Evolutionary conservation across 1,140 invertebrate genomes (phyloP), one percentile per base, ranked within the genome.

Genomic region (Drosophila miranda): DNA sequence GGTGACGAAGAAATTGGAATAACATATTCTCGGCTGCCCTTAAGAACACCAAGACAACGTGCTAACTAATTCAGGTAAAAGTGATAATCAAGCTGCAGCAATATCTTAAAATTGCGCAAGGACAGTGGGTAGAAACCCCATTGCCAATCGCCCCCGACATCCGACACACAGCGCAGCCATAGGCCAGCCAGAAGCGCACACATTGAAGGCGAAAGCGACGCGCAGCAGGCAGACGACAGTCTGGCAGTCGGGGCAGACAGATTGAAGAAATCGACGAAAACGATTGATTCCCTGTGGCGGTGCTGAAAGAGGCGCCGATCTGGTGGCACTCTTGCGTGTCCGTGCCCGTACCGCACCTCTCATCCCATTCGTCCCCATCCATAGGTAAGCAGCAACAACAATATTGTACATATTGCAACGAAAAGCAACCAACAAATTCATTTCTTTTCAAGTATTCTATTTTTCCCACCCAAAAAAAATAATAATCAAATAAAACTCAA

Each of bases 381-480:
- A 55, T 75, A 75, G 82, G 82, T 86, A 81, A 86, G 82, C 75
- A 71, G 73, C 78, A 87, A 67, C 48, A 64, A 77, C 45, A 68
- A 75, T 38, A 78, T 28, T 46, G 28, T 66, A 49, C 81, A 84
- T 59, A 81, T 69, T 74, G 60, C 60, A 67, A 61, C 41, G 61
- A 75, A 56, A 63, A 48, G 60, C 59, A 63, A 77, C 60, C 82
- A 87, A 75, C 77, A 67, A 75, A 86, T 87, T 86, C 73, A 83
- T 83, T 80, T 86, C 86, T 86, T 86, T 84, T 86, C 82, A 87
- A 87, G 82, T 81, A 86, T 86, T 86, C 81, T 86, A 86, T 87
- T 80, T 84, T 86, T 86, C 81, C 81, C 81, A 70, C 87, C 81
- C 81, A 82, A 78, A 82, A 82, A 70, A 69, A 82, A 75, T 16